Evolutionary conservation across 2,113 vertebrate species (phyloP).

Genomic region (Gallinago jamesoni): DNA sequence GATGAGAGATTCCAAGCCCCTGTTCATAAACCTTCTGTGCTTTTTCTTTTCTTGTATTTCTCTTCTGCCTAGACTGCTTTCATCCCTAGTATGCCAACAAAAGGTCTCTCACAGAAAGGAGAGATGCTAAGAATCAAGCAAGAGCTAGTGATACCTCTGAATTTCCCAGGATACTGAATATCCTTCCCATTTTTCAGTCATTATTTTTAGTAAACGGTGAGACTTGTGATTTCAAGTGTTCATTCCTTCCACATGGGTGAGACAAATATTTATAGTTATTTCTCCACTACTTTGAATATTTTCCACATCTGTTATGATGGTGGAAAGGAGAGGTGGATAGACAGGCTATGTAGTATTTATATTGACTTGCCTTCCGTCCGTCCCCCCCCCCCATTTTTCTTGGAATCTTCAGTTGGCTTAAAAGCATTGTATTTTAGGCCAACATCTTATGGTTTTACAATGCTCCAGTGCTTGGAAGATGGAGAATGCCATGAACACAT

Average conservation of each 20-base stretch:
- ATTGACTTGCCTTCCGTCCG: background rate
- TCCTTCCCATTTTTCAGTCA: conserved; percentile 13
- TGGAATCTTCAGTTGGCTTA: background rate
- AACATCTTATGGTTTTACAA: background rate
- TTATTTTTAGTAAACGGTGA: conserved; percentile 48
- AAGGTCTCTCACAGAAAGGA: background rate
- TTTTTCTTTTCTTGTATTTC: background rate
- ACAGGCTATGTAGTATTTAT: background rate
- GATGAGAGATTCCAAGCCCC: background rate
- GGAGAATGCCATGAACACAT: background rate
- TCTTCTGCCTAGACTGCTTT: background rate
- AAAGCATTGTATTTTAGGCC: background rate
- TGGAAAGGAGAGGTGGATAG: background rate
- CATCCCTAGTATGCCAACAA: background rate
- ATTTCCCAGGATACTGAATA: background rate
- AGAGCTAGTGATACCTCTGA: background rate
- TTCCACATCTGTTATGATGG: background rate
- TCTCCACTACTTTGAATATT: conserved; percentile 38
- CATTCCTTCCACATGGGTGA: background rate
- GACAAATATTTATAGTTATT: conserved; percentile 45
- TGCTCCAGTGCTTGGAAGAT: background rate
- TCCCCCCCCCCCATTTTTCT: background rate
- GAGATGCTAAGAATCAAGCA: background rate
- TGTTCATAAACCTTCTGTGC: background rate
- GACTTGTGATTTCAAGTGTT: conserved; percentile 31